Evolutionary conservation across 1,140 invertebrate species (phyloP).

Genomic region (Teleogryllus occipitalis): DNA sequence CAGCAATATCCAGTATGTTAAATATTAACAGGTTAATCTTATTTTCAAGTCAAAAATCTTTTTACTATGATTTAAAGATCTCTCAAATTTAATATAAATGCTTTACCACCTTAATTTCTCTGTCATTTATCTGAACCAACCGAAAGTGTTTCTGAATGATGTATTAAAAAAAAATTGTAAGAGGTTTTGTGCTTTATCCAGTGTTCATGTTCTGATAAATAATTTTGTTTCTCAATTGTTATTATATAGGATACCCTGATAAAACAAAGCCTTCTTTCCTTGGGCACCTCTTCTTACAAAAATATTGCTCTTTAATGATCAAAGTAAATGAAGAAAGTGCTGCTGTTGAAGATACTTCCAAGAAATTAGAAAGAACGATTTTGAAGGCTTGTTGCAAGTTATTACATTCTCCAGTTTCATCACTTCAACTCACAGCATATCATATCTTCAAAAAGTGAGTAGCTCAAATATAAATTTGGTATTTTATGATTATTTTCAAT

Average conservation of each 20-base stretch:
- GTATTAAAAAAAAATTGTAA: no score
- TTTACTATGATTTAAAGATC: no score
- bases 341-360: background rate
- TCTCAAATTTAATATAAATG: no score
- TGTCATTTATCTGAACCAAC: no score
- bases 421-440: conserved; percentile 42
- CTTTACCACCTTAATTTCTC: no score
- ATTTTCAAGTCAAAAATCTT: no score
- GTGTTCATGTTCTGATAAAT: no score
- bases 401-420: conserved; percentile 33
- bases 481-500: background rate
- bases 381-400: conserved; percentile 34
- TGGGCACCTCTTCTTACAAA: background rate
- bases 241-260: background rate
- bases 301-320: background rate
- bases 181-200: background rate
- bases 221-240: no score
- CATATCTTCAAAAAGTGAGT: conserved; percentile 31
- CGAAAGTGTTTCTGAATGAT: no score
- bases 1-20: no score
- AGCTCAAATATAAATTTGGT: background rate
- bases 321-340: background rate
- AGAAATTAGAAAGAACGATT: conserved; percentile 19
- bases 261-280: background rate
- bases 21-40: no score